Evolutionary conservation across 2,888 invertebrate genomes (phyloP), one percentile per base, ranked within the genome.

Genomic region (Lasioglossum zephyrum): DNA sequence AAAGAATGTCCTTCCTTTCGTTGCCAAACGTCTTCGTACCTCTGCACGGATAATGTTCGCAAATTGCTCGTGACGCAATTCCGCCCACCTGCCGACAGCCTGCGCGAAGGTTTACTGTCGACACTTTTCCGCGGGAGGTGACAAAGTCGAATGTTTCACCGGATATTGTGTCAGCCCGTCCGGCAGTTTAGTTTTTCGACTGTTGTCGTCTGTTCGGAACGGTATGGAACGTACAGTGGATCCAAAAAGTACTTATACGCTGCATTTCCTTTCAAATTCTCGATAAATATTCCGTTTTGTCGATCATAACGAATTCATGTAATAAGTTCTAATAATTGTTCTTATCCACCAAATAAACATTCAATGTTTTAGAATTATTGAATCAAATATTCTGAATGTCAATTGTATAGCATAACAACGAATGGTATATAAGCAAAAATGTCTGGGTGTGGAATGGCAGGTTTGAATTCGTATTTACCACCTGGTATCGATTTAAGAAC

Each of bases 51-150:
- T 91, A 91, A 91, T 91, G 90, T 91, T 91, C 90, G 88, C 91
- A 90, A 91, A 90, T 91, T 91, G 91, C 87, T 84, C 74, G 83
- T 84, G 88, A 81, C 81, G 88, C 91, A 88, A 90, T 91, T 90
- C 86, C 88, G 86, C 84, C 91, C 90, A 91, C 86, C 90, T 90
- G 90, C 82, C 80, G 77, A 72, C 75, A 79, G 74, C 81, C 81
- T 82, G 60, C 44, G 76, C 13, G 70, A 1, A 11, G 74, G 80
- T 78, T 86, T 88, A 79, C 86, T 69, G 78, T 60, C 81, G 84
- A 86, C 77, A 66, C 81, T 88, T 88, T 60, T 41, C 69, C 22
- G 39, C 69, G 39, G 11, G 4, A 36, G 39, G 16, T 63, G 63
- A 63, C 63, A 63, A 63, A 31, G 63, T 63, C 63, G 31, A 63